Evolutionary conservation across 92 coral and sea anemone species (phyloP).

Genomic region (Bergia puertoricense): DNA sequence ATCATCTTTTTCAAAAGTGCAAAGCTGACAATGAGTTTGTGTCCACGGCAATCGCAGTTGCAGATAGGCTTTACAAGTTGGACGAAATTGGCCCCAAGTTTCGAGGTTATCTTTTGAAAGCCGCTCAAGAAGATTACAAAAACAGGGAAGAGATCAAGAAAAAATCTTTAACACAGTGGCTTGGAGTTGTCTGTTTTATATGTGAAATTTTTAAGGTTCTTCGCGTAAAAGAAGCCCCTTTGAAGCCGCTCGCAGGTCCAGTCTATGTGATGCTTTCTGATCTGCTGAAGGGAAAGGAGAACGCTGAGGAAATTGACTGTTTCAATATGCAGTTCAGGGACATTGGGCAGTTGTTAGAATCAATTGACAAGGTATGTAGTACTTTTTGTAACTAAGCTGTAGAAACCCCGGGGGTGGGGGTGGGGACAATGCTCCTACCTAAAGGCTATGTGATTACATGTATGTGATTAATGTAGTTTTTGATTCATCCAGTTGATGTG

Average conservation of each 20-base stretch:
- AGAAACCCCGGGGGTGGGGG: too few relatives aligned
- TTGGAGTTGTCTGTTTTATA: conserved; percentile 69
- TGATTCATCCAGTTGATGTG: too few relatives aligned
- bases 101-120: conserved; percentile 65
- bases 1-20: conserved; percentile 59
- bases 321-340: conserved; percentile 65
- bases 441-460: too few relatives aligned
- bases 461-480: too few relatives aligned
- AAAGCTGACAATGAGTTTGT: conserved; percentile 68
- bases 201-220: conserved; percentile 81
- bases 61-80: conserved; percentile 56
- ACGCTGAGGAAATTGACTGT: conserved; percentile 66
- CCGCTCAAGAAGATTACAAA: conserved; percentile 84
- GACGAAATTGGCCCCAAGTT: conserved; percentile 67
- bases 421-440: too few relatives aligned
- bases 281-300: conserved; percentile 46
- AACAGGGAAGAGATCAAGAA: conserved; percentile 63
- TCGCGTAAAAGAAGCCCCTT: conserved; percentile 65
- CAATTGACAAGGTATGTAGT: conserved; percentile 64
- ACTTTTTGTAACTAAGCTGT: neutral
- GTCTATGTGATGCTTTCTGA: conserved; percentile 70
- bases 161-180: conserved; percentile 64
- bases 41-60: conserved; percentile 58
- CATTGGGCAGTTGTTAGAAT: conserved; percentile 68
- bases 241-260: conserved; percentile 76